Percentiles rank a stretch among this genome's conserved stretches.
These are phyloP conservation scores for Microcebus tavaratra DNA, from an alignment of 2,113 vertebrate genomes.

Conservation along the genomic window DNA sequence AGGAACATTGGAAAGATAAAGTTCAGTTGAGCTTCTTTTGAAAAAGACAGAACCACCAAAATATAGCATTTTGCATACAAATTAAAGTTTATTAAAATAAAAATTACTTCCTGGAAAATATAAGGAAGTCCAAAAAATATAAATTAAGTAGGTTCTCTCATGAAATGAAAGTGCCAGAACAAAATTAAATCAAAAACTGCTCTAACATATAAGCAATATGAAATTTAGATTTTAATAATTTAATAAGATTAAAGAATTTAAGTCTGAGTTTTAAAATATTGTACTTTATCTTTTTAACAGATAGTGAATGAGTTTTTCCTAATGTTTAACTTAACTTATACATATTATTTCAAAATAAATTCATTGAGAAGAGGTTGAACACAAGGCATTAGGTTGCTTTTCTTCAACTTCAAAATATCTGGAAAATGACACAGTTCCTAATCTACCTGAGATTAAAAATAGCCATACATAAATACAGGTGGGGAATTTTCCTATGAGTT, in stretches of 20 bases:
- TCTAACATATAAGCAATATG: background rate
- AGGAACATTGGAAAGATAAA: background rate
- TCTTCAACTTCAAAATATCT: slow-evolving; percentile 29
- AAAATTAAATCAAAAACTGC: slow-evolving; percentile 21
- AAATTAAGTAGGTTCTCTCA: background rate
- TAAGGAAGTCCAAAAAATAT: slow-evolving; percentile 18
- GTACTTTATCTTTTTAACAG: background rate
- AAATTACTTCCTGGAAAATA: slow-evolving; percentile 43
- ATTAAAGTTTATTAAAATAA: slow-evolving; percentile 4
- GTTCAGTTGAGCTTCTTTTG: background rate
- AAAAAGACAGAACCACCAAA: background rate
- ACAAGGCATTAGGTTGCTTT: background rate
- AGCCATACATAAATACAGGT: background rate
- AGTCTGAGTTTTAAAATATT: background rate
- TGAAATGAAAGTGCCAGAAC: background rate
- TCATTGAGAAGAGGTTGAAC: background rate
- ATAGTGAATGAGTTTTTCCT: slow-evolving; percentile 20
- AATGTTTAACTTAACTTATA: background rate
- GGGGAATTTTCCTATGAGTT: background rate
- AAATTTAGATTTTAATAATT: slow-evolving; percentile 44
- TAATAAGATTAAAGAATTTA: slow-evolving; percentile 37
- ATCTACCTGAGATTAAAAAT: background rate
- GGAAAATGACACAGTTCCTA: background rate
- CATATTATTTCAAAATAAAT: slow-evolving; percentile 51
- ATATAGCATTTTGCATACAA: background rate